Base-by-base conservation (phyloP, 2,113 vertebrate genomes). In the Hyaena hyaena region DNA sequence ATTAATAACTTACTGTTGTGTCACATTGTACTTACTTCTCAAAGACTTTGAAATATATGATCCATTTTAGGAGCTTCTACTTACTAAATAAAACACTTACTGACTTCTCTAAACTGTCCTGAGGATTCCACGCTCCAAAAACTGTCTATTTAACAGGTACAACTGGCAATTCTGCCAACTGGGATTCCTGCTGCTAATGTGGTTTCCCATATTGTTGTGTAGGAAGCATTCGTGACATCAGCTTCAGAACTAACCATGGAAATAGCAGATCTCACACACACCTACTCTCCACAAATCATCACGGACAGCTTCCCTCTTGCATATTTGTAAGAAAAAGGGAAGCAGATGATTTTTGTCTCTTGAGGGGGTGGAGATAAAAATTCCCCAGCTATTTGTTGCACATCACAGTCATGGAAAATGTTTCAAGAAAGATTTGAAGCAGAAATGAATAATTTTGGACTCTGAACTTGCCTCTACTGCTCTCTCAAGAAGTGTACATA, bases 291-390 rank as follows among this genome's bases (percentile, higher is more conserved):
- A 86, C 88, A 74, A 76, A 89, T 48, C 93, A 96, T 87, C 93
- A 92, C 0, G 94, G 93, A 90, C 90, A 94, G 90, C 81, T 98
- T 98, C 50, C 90, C 73, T 97, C 77, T 97, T 96, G 96, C 61
- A 63, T 96, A 76, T 96, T 91, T 96, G 82, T 97, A 93, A 74
- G 83, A 82, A 84, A 71, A 65, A 90, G 89, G 53, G 83, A 87
- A 95, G 65, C 96, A 97, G 91, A 97, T 98, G 88, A 97, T 96
- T 91, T 88, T 71, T 94, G 93, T 87, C 94, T 71, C 93, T 96
- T 98, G 97, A 98, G 89, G 82, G 83, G 96, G 94, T 93, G 93
- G 97, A 97, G 94, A 97, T 95, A 98, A 98, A 98, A 98, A 98
- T 98, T 96, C 87, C 23, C 69, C 35, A 94, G 89, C 86, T 98